Conservation (phyloP, 37 sponge, comb jelly and placozoan genomes). For the Aplysina aerophoba region DNA sequence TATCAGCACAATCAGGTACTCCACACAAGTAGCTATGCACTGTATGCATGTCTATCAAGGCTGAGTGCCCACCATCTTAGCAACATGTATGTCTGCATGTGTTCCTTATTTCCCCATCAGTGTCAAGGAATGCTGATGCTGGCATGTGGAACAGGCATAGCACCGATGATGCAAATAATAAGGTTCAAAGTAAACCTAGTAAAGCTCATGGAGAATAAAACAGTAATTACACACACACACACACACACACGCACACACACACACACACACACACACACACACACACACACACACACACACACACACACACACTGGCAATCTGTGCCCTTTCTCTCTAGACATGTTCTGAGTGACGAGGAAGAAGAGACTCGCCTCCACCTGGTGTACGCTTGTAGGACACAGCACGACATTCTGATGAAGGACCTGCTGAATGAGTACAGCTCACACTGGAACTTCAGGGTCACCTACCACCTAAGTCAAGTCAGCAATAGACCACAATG, state of each 20-base stretch:
- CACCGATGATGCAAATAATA: conserved; percentile 79
- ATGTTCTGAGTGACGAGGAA: conserved; percentile 72
- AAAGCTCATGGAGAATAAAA: too few species aligned
- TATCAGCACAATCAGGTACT: conserved; percentile 58
- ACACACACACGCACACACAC: too few species aligned
- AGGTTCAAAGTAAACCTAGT: too few species aligned
- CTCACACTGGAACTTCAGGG: conserved; percentile 73
- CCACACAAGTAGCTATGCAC: neutral
- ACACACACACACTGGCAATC: too few species aligned
- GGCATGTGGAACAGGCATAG: conserved; percentile 81
- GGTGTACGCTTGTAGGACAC: conserved; percentile 64
- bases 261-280: too few species aligned
- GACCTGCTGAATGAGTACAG: conserved; percentile 52
- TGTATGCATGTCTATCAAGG: neutral
- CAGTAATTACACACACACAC: too few species aligned
- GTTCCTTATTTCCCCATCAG: conserved; percentile 20
- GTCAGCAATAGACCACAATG: neutral
- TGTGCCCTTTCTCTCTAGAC: neutral
- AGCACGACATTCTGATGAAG: conserved; percentile 76
- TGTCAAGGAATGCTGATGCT: conserved; percentile 67
- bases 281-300: neutral
- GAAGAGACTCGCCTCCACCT: conserved; percentile 73
- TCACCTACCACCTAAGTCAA: conserved; percentile 41
- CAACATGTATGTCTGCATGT: neutral
- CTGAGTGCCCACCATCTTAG: neutral